Conservation (phyloP, 2,888 invertebrate species). For the Sarcophaga carnaria region DNA sequence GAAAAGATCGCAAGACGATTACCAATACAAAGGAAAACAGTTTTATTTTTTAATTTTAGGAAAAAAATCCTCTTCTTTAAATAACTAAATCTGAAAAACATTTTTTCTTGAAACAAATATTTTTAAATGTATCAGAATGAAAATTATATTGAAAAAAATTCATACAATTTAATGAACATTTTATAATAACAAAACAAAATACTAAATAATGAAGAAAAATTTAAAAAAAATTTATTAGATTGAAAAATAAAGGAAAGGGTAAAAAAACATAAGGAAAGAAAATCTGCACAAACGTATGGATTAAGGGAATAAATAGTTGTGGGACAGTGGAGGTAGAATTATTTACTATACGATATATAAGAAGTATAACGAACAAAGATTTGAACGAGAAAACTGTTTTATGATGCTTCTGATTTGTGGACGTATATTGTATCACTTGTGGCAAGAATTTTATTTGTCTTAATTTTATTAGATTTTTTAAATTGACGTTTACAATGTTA, state of each 20-base stretch:
- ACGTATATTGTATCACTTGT: slow-evolving; percentile 26
- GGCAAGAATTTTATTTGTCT: slow-evolving; percentile 38
- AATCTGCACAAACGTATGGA: slow-evolving; percentile 57
- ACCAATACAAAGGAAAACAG: no score
- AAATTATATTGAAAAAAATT: no score
- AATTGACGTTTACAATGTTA: slow-evolving; percentile 56
- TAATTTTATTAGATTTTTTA: slow-evolving; percentile 26
- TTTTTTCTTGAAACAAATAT: no score
- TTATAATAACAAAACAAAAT: not conserved
- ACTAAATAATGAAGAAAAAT: slow-evolving; percentile 35
- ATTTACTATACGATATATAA: slow-evolving; percentile 52
- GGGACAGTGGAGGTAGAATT: slow-evolving; percentile 22
- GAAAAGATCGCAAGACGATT: no score
- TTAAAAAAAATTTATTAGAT: slow-evolving; percentile 37
- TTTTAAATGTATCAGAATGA: no score
- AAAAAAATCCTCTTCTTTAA: no score
- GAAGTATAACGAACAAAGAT: slow-evolving; percentile 58
- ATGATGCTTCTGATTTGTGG: slow-evolving; percentile 20
- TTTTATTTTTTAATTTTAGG: no score
- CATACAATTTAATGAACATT: no score
- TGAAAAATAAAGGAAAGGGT: slow-evolving; percentile 26
- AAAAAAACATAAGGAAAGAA: slow-evolving; percentile 33
- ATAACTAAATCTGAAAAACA: no score
- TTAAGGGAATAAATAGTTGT: not conserved
- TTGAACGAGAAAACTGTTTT: slow-evolving; percentile 42